A percentile compares a stretch with the other conserved stretches of the same genome.
Conservation (phyloP, 2,113 vertebrate species). For the Stictonetta naevosa region DNA sequence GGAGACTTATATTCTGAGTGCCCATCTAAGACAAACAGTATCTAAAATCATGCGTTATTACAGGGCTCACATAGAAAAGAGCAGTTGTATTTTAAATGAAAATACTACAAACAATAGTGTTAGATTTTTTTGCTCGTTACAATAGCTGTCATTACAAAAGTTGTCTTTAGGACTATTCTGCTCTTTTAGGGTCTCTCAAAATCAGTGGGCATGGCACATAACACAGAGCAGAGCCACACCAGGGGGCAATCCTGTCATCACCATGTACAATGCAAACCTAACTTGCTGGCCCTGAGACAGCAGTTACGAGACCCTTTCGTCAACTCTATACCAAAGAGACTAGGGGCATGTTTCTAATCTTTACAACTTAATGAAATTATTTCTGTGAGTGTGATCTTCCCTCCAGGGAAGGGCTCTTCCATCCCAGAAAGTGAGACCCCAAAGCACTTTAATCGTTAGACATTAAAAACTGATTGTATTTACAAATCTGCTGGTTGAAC, state of each 20-base stretch:
- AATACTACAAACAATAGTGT: background rate
- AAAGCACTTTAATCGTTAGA: background rate
- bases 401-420: background rate
- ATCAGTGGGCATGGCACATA: background rate
- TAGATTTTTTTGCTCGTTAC: background rate
- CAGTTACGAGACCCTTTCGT: background rate
- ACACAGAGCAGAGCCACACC: accelerated
- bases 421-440: accelerated
- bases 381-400: background rate
- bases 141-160: background rate
- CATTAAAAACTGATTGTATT: accelerated
- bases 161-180: background rate
- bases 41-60: background rate
- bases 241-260: background rate
- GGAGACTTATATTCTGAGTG: background rate
- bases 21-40: background rate
- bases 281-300: accelerated
- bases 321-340: background rate
- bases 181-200: background rate
- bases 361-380: background rate
- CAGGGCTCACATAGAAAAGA: background rate
- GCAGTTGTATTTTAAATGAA: accelerated
- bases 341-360: background rate
- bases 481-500: background rate
- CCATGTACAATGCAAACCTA: no score